phyloP scores from a whole-genome alignment of 2,113 vertebrate genomes.

The Chaenogobius annularis region DNA sequence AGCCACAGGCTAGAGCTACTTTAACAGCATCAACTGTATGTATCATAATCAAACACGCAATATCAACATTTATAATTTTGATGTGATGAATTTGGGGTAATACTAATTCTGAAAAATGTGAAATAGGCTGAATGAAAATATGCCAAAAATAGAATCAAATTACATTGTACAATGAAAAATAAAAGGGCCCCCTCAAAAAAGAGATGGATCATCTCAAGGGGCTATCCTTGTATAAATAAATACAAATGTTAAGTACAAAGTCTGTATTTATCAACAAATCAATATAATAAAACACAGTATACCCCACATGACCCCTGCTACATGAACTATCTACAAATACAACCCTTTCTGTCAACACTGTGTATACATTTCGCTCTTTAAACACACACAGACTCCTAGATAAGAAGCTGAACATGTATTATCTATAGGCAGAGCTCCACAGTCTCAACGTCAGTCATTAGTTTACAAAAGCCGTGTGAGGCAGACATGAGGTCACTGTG shows the following conservation, averaged over 20 bases:
- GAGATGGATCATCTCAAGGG: no score
- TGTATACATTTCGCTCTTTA: conserved; percentile 25
- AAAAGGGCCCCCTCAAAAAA: no score
- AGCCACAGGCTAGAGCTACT: conserved; percentile 20
- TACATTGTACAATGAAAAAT: no score
- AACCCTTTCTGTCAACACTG: not conserved
- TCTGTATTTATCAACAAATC: not conserved
- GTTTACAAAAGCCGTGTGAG: conserved; percentile 70
- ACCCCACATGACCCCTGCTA: not conserved
- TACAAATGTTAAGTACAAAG: not conserved
- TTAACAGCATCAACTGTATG: not conserved
- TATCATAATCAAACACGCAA: not conserved
- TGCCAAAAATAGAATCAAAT: no score
- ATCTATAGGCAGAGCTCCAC: conserved; percentile 28
- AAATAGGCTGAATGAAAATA: no score
- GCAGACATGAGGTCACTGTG: conserved; percentile 76
- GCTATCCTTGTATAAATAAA: not conserved
- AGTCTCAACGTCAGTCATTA: conserved; percentile 67
- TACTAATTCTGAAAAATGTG: no score
- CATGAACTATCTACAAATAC: not conserved
- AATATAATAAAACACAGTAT: not conserved
- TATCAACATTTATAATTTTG: not conserved
- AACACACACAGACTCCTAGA: conserved; percentile 18
- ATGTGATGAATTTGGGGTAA: not conserved
- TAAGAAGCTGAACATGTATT: conserved; percentile 47